Base-by-base conservation (phyloP, 64 coral and sea anemone genomes). In the Actinia equina region DNA sequence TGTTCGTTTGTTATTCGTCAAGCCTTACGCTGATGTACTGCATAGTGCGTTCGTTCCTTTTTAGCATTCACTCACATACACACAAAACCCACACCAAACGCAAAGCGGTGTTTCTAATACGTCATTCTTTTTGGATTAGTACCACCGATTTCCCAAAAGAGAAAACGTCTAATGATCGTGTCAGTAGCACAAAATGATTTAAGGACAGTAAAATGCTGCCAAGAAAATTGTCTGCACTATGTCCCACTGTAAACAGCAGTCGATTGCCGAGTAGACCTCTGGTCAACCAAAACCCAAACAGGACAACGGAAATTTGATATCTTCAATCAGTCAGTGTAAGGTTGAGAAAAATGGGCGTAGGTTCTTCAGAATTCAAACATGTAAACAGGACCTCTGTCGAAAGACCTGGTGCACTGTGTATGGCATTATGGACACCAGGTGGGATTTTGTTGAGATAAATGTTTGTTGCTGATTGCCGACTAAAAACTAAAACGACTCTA, bases 341-440 rank as follows among this genome's bases (percentile, higher is more conserved):
- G 25, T 44, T 25, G 37, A 2, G 14, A 10, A 80, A 43, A 51
- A 80, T 17, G 77, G 77, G 4, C 77, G 77, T 20, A 80, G 77
- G 18, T 80, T 80, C 16, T 80, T 80, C 42, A 80, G 5, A 45
- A 1, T 80, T 0, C 19, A 17, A 0, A 77, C 18, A 7, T 80
- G 77, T 17, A 10, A 43, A 80, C 77, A 80, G 45, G 25, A 80
- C 16, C 1, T 80, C 25, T 80, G 77, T 3, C 37, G 45, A 43
- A 80, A 80, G 41, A 41, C 43, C 5, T 80, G 77, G 77, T 80
- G 77, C 37, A 80, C 77, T 17, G 77, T 80, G 45, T 46, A 80
- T 80, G 77, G 77, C 41, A 80, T 80, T 80, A 80, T 45, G 25
- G 43, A 80, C 77, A 80, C 77, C 5, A 44, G 77, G 77, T 80